Base-by-base conservation (phyloP, 2,797 vertebrate species). In the Myoxocephalus aenaeus region DNA sequence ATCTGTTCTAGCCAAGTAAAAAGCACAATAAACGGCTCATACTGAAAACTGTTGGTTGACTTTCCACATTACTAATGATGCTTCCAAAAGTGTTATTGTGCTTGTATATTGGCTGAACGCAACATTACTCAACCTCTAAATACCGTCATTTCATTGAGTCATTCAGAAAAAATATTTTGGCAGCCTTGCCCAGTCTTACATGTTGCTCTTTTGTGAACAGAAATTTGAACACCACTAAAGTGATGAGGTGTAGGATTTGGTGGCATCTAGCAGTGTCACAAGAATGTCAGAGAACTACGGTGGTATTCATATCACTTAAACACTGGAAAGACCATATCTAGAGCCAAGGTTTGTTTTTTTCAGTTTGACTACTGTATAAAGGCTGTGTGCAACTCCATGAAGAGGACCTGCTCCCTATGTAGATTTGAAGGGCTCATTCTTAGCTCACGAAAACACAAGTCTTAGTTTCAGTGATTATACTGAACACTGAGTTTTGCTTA, bases 71-170 rank as follows among this genome's bases (percentile, higher is more conserved):
- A 34, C 53, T 65, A 51, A 59, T 65, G 15, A 14, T 53, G 38
- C 54, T 64, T 63, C 48, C n/a, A 22, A 40, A 51, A 53, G 38
- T 51, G 51, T 38, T 58, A 50, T 34, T 65, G 54, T 66, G 46
- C 0, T 7, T 70, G 44, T 20, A 58, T 66, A 53, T 29, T 34
- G 42, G 32, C 61, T 70, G 42, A 42, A 58, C 36, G 34, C 54
- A 59, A 40, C 34, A 77, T 51, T 27, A 42, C 20, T 66, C 75
- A 72, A n/a, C 12, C 53, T 65, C 67, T 51, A 62, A 62, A 54
- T 54, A 53, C 17, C 1, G 48, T 46, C 14, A 38, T 57, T 54
- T 62, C 29, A 72, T 17, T 44, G 48, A 40, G 36, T 53, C 46
- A 54, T 54, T 61, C 48, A 73, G 48, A 22, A 32, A 13, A 54